phyloP scores from a whole-genome alignment of 92 coral and sea anemone species.

The Actinostola sp. region DNA sequence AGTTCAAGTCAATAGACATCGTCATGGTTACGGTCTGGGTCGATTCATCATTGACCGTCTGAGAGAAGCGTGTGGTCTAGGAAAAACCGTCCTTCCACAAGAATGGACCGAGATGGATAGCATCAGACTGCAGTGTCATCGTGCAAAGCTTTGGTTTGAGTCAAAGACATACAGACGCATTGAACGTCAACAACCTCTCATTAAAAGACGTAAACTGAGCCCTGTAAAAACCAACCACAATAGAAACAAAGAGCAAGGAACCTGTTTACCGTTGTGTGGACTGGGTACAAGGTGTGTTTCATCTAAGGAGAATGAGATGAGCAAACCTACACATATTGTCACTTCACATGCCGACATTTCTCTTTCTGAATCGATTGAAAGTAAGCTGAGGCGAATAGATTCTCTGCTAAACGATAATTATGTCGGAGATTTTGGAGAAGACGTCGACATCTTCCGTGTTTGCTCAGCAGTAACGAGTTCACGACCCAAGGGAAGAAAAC shows the following conservation, averaged over 20 bases:
- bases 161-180: conserved; percentile 8
- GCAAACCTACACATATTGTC: no score
- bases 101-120: conserved; percentile 28
- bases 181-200: not conserved
- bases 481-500: no score
- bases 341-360: no score
- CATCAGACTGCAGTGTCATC: conserved; percentile 22
- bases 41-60: conserved; percentile 33
- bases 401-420: no score
- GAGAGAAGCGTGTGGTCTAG: conserved; percentile 39
- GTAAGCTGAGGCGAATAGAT: no score
- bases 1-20: conserved; percentile 1
- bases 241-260: not conserved
- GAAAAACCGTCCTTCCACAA: conserved; percentile 32
- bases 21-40: conserved; percentile 36
- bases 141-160: not conserved
- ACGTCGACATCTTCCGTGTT: no score
- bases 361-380: no score
- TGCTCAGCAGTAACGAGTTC: no score
- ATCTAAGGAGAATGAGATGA: no score
- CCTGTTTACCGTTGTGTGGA: not conserved
- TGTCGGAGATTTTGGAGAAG: no score
- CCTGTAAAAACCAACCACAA: not conserved
- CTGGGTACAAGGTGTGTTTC: no score
- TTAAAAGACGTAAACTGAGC: not conserved